Percentiles rank a stretch among this genome's conserved stretches.
These are phyloP conservation scores for Etia nguti DNA, from an alignment of 2,113 vertebrate species.

Conservation along the genomic window DNA sequence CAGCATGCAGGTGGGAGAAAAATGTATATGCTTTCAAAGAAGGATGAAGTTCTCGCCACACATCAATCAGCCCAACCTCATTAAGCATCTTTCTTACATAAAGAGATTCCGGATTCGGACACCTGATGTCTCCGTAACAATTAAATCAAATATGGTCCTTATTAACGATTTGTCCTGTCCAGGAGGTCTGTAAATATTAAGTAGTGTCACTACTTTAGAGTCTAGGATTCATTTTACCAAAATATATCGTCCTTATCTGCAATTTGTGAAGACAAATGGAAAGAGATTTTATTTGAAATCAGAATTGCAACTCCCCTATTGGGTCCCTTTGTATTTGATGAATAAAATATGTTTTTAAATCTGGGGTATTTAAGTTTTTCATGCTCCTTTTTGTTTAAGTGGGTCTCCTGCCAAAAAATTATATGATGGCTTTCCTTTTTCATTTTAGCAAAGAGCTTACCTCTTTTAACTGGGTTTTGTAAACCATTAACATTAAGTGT, in stretches of 20 bases:
- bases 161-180: fast-evolving
- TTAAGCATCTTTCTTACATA: too few species aligned
- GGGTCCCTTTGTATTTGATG: not conserved
- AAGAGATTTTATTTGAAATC: not conserved
- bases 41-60: too few species aligned
- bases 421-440: too few species aligned
- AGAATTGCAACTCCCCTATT: not conserved
- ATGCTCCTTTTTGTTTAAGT: not conserved
- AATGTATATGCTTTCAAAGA: not conserved
- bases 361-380: fast-evolving
- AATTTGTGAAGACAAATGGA: not conserved
- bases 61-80: too few species aligned
- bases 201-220: fast-evolving
- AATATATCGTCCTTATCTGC: not conserved
- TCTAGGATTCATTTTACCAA: not conserved
- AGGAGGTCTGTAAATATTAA: not conserved
- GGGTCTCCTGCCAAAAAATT: fast-evolving
- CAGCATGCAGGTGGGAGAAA: fast-evolving
- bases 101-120: not conserved
- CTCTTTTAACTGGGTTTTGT: too few species aligned
- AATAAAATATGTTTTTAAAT: not conserved
- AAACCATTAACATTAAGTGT: too few species aligned
- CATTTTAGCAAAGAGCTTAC: too few species aligned
- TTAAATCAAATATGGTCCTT: not conserved
- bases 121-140: fast-evolving